Evolutionary conservation across 2,888 invertebrate genomes (phyloP).

Genomic region (Amitus sp.): DNA sequence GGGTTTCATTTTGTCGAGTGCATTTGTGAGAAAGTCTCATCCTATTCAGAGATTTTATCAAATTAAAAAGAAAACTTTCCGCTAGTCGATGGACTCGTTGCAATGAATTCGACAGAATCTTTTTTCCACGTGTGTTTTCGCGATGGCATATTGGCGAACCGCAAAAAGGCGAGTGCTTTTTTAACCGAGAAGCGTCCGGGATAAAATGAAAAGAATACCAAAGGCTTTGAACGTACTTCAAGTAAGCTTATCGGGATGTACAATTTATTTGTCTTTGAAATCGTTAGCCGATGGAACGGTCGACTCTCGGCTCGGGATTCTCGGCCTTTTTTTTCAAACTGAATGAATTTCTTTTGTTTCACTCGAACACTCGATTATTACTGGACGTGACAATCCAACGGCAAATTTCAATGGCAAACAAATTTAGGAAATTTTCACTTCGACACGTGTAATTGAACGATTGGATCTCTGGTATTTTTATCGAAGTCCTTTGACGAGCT

Average conservation of each 20-base stretch:
- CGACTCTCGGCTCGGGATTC: not conserved
- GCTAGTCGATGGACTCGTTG: too few relatives aligned
- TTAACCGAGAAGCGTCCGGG: not conserved
- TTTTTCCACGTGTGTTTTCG: too few relatives aligned
- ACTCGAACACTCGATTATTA: not conserved
- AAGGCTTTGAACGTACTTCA: not conserved
- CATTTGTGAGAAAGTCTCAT: too few relatives aligned
- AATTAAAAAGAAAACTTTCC: too few relatives aligned
- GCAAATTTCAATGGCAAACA: too few relatives aligned
- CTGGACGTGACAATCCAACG: too few relatives aligned
- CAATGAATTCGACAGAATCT: too few relatives aligned
- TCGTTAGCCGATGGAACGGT: not conserved
- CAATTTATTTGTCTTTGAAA: not conserved
- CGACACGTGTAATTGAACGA: slow-evolving; percentile 15
- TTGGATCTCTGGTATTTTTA: slow-evolving; percentile 22
- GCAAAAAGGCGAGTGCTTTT: not conserved
- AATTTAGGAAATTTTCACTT: too few relatives aligned
- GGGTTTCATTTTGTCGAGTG: too few relatives aligned
- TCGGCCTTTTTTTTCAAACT: not conserved
- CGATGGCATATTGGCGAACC: too few relatives aligned
- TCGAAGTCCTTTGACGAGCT: slow-evolving; percentile 32
- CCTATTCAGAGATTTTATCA: too few relatives aligned
- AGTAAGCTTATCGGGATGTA: not conserved
- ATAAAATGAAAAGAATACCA: not conserved
- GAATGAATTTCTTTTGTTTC: not conserved